phyloP scores from a whole-genome alignment of 2,888 invertebrate species.

The Melanchra persicariae region DNA sequence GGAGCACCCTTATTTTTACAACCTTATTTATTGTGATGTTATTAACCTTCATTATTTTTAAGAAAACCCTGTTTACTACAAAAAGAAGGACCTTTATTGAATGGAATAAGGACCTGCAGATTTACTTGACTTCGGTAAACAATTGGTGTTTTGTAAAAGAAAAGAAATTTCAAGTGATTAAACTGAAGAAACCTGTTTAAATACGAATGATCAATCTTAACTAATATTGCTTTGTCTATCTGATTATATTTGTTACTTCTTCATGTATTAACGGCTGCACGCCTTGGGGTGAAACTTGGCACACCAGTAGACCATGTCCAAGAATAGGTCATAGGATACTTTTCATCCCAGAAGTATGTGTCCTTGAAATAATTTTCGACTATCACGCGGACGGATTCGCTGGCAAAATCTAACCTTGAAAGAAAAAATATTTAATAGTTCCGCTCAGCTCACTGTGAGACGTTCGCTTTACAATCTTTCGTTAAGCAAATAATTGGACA shows the following conservation, averaged over 20 bases:
- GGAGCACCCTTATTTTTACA: no score
- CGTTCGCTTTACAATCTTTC: background rate
- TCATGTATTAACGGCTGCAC: background rate
- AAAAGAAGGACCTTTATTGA: no score
- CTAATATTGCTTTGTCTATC: background rate
- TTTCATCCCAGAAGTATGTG: background rate
- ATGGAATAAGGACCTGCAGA: no score
- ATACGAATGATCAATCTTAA: no score
- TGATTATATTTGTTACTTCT: background rate
- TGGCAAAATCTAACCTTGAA: no score
- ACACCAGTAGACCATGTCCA: no score
- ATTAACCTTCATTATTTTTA: no score
- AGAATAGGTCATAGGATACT: no score
- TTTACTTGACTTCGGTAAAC: background rate
- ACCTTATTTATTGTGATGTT: no score
- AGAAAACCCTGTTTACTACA: background rate
- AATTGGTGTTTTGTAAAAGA: background rate
- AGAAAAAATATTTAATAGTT: background rate
- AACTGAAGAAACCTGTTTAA: background rate
- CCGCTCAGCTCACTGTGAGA: background rate
- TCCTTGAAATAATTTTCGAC: background rate
- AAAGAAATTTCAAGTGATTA: no score
- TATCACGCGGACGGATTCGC: no score
- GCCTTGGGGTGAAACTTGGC: background rate
- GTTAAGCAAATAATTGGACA: background rate